phyloP scores from a whole-genome alignment of 2,113 vertebrate genomes.

The Lichenostomus cassidix region DNA sequence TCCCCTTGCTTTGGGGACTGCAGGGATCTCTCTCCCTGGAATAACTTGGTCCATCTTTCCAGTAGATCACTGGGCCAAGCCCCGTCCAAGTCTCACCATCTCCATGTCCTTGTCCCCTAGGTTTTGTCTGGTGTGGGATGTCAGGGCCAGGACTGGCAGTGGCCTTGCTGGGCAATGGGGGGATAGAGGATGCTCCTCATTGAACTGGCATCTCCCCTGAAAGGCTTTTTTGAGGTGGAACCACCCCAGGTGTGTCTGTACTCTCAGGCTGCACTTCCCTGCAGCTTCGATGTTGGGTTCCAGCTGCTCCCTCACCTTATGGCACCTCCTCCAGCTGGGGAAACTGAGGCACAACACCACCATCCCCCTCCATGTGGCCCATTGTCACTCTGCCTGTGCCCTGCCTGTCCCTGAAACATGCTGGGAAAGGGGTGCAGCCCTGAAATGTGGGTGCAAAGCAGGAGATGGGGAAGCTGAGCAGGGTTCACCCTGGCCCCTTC shows the following conservation, averaged over 20 bases:
- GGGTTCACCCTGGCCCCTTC: rapidly evolving
- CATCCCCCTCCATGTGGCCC: background rate
- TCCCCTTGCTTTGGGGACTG: background rate
- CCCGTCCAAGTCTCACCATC: rapidly evolving
- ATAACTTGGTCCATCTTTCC: background rate
- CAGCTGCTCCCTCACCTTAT: background rate
- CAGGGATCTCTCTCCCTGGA: background rate
- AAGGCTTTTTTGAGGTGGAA: background rate
- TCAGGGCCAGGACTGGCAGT: rapidly evolving
- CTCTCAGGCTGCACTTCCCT: rapidly evolving
- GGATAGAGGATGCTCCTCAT: background rate
- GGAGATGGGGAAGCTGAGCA: background rate
- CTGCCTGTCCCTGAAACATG: background rate
- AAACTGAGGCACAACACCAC: background rate
- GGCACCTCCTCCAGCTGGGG: background rate
- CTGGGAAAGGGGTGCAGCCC: background rate
- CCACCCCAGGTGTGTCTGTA: background rate
- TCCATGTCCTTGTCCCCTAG: background rate
- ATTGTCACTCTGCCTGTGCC: background rate
- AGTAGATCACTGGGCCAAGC: no score
- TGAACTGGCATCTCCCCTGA: background rate
- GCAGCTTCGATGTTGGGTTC: background rate
- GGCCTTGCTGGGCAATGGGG: rapidly evolving
- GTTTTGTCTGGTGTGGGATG: background rate
- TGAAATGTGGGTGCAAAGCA: background rate